Conservation (phyloP, 2,888 invertebrate species). For the Xestia xanthographa region DNA sequence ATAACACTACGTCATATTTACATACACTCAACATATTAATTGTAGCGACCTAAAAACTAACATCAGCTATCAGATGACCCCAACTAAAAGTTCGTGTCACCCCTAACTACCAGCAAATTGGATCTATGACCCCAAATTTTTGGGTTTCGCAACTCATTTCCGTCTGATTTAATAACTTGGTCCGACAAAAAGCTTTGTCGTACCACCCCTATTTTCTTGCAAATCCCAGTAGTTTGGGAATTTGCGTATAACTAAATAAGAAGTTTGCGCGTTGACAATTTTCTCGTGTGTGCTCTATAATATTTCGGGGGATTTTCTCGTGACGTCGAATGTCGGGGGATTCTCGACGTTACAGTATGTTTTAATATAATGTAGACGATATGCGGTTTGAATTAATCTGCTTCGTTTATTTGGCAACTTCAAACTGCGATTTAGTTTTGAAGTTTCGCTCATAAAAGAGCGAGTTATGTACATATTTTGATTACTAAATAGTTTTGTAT, state of each 20-base stretch:
- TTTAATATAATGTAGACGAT: slow-evolving; percentile 46
- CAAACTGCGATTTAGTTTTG: slow-evolving; percentile 17
- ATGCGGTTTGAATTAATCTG: slow-evolving; percentile 43
- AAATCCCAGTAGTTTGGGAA: slow-evolving; percentile 65
- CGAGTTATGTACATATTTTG: neutral
- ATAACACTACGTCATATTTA: slow-evolving; percentile 24
- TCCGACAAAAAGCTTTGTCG: slow-evolving; percentile 78
- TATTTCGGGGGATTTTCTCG: slow-evolving; percentile 49
- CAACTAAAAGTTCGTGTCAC: slow-evolving; percentile 52
- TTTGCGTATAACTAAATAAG: slow-evolving; percentile 65
- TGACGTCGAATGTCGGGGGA: slow-evolving; percentile 23
- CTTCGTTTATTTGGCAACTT: slow-evolving; percentile 29
- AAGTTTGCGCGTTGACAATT: slow-evolving; percentile 62
- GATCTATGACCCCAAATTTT: slow-evolving; percentile 74
- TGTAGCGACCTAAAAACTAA: slow-evolving; percentile 51
- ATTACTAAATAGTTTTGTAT: neutral
- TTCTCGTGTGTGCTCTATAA: slow-evolving; percentile 53
- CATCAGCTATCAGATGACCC: slow-evolving; percentile 57
- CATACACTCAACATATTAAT: slow-evolving; percentile 48
- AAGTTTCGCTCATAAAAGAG: neutral
- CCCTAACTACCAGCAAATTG: slow-evolving; percentile 67
- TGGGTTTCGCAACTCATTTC: slow-evolving; percentile 78
- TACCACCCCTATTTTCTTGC: slow-evolving; percentile 75
- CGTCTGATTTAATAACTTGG: slow-evolving; percentile 76
- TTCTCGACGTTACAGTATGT: slow-evolving; percentile 19